Percentiles rank a stretch among this genome's conserved stretches.
These are phyloP conservation scores for Hecatera dysodea DNA, from an alignment of 2,888 invertebrate species.

Conservation along the genomic window DNA sequence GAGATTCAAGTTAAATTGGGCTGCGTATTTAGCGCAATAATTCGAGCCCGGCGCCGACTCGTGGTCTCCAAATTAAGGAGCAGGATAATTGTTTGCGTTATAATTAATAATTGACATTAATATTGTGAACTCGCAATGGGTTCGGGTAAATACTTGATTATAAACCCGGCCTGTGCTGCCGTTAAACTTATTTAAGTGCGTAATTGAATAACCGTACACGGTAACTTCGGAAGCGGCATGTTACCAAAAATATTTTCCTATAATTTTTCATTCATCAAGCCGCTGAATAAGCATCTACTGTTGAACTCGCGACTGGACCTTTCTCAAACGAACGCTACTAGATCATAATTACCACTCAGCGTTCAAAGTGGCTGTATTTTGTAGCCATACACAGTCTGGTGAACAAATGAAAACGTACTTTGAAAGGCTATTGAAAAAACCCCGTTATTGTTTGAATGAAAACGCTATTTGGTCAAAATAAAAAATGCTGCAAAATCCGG, in stretches of 20 bases:
- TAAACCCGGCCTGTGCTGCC: constrained; percentile 61
- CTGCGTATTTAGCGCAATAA: constrained; percentile 88
- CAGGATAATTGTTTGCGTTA: constrained; percentile 86
- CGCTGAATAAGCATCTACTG: background rate
- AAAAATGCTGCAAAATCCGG: constrained; percentile 10
- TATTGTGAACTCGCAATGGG: constrained; percentile 74
- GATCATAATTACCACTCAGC: constrained; percentile 46
- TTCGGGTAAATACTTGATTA: constrained; percentile 60
- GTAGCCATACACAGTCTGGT: constrained; percentile 50
- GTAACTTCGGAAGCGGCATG: constrained; percentile 12
- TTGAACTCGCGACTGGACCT: constrained; percentile 17
- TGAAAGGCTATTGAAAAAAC: constrained; percentile 21
- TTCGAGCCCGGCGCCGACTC: constrained; percentile 80
- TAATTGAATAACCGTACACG: constrained; percentile 59
- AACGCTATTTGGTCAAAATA: constrained; percentile 16
- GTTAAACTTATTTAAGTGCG: constrained; percentile 59
- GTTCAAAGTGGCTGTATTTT: constrained; percentile 32
- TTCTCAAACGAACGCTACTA: constrained; percentile 19
- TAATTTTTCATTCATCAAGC: constrained; percentile 36
- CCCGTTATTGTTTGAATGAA: constrained; percentile 27
- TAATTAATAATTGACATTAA: constrained; percentile 87
- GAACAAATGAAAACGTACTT: constrained; percentile 55
- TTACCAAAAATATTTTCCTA: constrained; percentile 31
- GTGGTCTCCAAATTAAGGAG: constrained; percentile 83
- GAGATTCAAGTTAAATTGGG: constrained; percentile 89